These are phyloP conservation scores for Sitta europaea DNA, from an alignment of 2,113 vertebrate species.

Conservation along the genomic window DNA sequence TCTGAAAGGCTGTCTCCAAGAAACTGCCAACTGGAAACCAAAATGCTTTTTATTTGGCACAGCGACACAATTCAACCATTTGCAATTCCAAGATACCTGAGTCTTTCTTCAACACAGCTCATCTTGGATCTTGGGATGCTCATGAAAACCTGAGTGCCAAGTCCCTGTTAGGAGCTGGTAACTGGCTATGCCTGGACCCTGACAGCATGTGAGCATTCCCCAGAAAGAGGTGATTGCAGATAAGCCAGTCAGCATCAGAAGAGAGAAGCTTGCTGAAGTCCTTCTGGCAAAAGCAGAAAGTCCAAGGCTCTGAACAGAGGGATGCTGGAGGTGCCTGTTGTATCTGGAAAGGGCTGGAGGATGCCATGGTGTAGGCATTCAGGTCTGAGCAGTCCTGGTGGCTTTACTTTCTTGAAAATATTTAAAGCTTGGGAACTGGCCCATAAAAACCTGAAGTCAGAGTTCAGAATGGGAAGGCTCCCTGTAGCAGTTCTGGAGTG, in stretches of 20 bases:
- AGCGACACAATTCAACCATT: background rate
- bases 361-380: background rate
- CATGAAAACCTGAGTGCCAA: background rate
- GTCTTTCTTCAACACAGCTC: background rate
- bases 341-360: background rate
- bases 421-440: background rate
- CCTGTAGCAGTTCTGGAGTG: background rate
- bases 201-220: rapidly evolving
- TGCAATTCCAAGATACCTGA: background rate
- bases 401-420: background rate
- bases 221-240: background rate
- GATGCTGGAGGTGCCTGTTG: background rate
- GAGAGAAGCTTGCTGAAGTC: background rate
- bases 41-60: background rate
- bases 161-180: background rate
- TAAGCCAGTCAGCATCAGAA: background rate
- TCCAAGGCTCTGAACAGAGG: background rate
- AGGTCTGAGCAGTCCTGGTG: background rate
- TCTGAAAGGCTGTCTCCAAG: background rate
- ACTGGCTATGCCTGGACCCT: background rate
- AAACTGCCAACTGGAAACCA: background rate
- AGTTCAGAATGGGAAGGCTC: background rate
- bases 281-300: background rate
- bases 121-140: background rate
- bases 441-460: background rate